Conservation (phyloP, 2,888 invertebrate genomes). For the Dryobota labecula region DNA sequence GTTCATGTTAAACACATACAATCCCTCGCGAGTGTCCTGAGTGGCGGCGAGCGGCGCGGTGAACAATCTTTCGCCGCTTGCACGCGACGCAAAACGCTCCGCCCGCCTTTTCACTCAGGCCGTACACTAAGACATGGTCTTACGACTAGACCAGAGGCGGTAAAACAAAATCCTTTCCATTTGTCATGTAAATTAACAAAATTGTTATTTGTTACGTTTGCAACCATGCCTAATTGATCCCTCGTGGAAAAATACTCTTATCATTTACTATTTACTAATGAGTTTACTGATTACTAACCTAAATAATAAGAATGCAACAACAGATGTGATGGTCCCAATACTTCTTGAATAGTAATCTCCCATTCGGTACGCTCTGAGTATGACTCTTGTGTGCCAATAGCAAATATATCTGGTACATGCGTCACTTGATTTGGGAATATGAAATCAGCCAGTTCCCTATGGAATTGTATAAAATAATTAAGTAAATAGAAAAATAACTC, state of each 20-base stretch:
- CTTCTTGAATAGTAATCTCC: constrained; percentile 97
- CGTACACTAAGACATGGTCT: too few relatives aligned
- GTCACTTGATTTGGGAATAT: constrained; percentile 96
- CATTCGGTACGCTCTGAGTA: constrained; percentile 96
- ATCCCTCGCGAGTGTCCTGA: too few relatives aligned
- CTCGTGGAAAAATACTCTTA: constrained; percentile 18
- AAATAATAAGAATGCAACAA: constrained; percentile 96
- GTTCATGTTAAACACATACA: too few relatives aligned
- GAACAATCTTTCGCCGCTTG: too few relatives aligned
- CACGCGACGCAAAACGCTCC: too few relatives aligned
- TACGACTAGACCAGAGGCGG: too few relatives aligned
- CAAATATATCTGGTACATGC: constrained; percentile 97
- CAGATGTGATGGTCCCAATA: constrained; percentile 97
- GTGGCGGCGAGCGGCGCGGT: too few relatives aligned
- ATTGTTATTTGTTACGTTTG: constrained; percentile 10
- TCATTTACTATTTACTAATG: constrained; percentile 18
- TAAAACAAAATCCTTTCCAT: too few relatives aligned
- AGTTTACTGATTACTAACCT: constrained; percentile 85
- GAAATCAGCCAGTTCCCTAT: constrained; percentile 96
- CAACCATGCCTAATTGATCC: constrained; percentile 11
- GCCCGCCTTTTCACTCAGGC: too few relatives aligned
- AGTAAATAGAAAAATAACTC: not conserved
- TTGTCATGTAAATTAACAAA: constrained; percentile 17
- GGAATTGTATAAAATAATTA: constrained; percentile 61
- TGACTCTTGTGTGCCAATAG: constrained; percentile 98